Percentiles rank a stretch among this genome's conserved stretches.
Evolutionary conservation across 2,888 invertebrate species (phyloP).

Genomic region (Acanthosepion lycidas): DNA sequence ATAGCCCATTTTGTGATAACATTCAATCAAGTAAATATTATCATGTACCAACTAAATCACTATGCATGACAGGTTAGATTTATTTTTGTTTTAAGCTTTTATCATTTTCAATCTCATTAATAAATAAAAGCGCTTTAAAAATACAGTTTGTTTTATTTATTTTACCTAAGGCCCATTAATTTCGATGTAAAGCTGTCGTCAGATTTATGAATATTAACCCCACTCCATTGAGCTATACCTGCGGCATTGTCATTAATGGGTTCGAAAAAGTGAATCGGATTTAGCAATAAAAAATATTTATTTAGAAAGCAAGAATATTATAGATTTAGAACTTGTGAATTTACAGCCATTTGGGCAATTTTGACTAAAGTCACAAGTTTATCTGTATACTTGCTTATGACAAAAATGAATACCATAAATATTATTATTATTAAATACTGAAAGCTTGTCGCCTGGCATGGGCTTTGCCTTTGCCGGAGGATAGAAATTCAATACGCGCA

Average conservation of each 20-base stretch:
- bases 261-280: not conserved
- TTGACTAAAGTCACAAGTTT: not conserved
- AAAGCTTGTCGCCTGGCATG: too few species aligned
- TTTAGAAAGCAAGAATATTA: not conserved
- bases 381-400: not conserved
- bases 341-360: not conserved
- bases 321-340: not conserved
- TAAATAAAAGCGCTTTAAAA: not conserved
- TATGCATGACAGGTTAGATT: too few species aligned
- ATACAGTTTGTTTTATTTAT: not conserved
- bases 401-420: not conserved
- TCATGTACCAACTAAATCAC: too few species aligned
- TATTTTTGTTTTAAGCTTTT: too few species aligned
- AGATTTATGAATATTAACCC: not conserved
- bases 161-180: not conserved
- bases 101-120: too few species aligned
- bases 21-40: too few species aligned
- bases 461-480: too few species aligned
- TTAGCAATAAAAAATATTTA: not conserved
- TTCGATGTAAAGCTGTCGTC: not conserved
- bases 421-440: too few species aligned
- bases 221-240: not conserved
- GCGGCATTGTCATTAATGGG: not conserved
- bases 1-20: too few species aligned
- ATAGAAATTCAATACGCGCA: too few species aligned